phyloP scores from a whole-genome alignment of 1,140 invertebrate species.

The Dendroctonus valens region DNA sequence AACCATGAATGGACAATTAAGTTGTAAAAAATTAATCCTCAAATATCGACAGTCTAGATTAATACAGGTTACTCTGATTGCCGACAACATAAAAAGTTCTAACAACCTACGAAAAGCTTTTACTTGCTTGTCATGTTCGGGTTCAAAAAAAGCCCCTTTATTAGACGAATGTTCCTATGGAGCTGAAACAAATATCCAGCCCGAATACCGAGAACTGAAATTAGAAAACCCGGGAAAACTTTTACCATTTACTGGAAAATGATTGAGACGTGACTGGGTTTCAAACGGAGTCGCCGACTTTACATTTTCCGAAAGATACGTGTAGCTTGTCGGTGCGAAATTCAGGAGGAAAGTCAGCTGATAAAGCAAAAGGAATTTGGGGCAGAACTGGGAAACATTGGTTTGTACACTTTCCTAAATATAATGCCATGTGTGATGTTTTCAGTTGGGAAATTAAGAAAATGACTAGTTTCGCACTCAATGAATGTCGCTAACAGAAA shows the following conservation, averaged over 20 bases:
- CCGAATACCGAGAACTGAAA: conserved; percentile 16
- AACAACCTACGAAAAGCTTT: background rate
- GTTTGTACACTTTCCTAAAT: background rate
- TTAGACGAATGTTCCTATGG: conserved; percentile 6
- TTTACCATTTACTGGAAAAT: conserved; percentile 22
- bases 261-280: conserved; percentile 17
- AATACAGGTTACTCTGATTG: too few species aligned
- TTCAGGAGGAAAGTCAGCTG: conserved; percentile 4
- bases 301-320: conserved; percentile 4
- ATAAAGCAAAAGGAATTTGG: conserved; percentile 6
- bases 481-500: too few species aligned
- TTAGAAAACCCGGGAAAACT: conserved; percentile 19
- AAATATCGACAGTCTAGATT: too few species aligned
- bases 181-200: conserved; percentile 17
- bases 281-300: conserved; percentile 8
- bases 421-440: too few species aligned
- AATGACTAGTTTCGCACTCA: too few species aligned
- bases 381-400: background rate
- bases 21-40: too few species aligned
- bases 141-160: background rate
- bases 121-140: background rate
- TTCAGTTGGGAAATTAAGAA: too few species aligned
- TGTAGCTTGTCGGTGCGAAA: background rate
- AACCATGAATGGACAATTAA: too few species aligned
- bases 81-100: too few species aligned